These are phyloP conservation scores for Drosophila longiperda DNA, from an alignment of 2,888 invertebrate genomes.

Conservation along the genomic window DNA sequence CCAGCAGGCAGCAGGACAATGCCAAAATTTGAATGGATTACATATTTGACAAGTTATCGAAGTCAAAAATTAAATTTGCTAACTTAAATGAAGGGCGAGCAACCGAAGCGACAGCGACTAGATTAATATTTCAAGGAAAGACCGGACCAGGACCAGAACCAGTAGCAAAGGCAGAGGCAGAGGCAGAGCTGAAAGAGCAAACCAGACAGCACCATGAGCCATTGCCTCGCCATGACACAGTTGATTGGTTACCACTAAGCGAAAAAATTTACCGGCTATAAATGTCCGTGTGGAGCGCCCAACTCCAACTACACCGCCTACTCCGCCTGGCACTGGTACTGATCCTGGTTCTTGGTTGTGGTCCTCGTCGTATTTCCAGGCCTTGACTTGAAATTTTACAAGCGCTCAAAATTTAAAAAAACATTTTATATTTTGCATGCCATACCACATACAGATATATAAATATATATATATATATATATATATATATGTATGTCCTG, in stretches of 20 bases:
- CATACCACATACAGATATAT: conserved; percentile 9
- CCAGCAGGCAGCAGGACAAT: neutral
- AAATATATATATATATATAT: neutral
- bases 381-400: conserved; percentile 23
- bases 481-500: neutral
- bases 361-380: neutral
- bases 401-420: conserved; percentile 45
- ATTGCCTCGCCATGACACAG: conserved; percentile 57
- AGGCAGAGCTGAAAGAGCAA: neutral
- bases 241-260: conserved; percentile 78
- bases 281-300: conserved; percentile 44
- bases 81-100: conserved; percentile 2
- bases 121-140: conserved; percentile 29
- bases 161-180: neutral
- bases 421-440: conserved; percentile 22
- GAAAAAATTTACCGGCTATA: conserved; percentile 62
- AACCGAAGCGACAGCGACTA: conserved; percentile 11
- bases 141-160: neutral
- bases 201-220: conserved; percentile 20
- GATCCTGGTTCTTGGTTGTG: no score
- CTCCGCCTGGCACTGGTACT: neutral
- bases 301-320: neutral
- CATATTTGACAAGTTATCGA: conserved; percentile 54
- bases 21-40: conserved; percentile 1
- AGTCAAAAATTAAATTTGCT: conserved; percentile 58